Base-by-base conservation (phyloP, 2,888 invertebrate species). In the Tuta absoluta region DNA sequence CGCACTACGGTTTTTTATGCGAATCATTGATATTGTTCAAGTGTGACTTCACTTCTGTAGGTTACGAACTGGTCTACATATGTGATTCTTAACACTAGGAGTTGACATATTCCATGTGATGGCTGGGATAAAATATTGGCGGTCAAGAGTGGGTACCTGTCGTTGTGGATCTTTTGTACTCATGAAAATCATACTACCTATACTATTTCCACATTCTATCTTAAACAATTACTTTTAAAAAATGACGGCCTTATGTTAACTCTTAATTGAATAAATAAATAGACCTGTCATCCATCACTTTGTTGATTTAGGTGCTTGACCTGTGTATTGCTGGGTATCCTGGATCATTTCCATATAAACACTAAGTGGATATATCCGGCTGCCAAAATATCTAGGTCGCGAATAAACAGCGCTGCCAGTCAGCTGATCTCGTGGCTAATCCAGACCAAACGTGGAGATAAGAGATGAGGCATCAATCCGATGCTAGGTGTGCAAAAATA, bases 1-100 rank as follows among this genome's bases (percentile, higher is more conserved):
- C n/a, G n/a, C 41, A 24, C 59, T 45, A 59, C 59, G 59, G 59
- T 59, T 21, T 38, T 33, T 57, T 57, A 57, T 37, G 14, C n/a
- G 33, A 10, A 4, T 19, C 2, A 17, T 17, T 57, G 2, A 57
- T 5, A 57, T 57, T 53, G 12, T 23, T 24, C 21, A 23, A 21
- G 8, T 53, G 23, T 49, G 19, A 11, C 49, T 49, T 4, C 49
- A 49, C 19, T 49, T 49, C 7, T 19, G 19, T 41, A 49, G 19
- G 14, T 19, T 49, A 49, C 11, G 19, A 19, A 14, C 41, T 37
- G 37, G 37, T 12, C 37, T 33, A 33, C 8, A 33, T 33, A 37
- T 48, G 48, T n/a, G n/a, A n/a, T n/a, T n/a, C n/a, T n/a, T n/a
- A n/a, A n/a, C n/a, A n/a, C n/a, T n/a, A n/a, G n/a, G n/a, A n/a